Percentiles rank a stretch among this genome's conserved stretches.
Conservation (phyloP, 1,140 invertebrate genomes). For the Prorops nasuta region DNA sequence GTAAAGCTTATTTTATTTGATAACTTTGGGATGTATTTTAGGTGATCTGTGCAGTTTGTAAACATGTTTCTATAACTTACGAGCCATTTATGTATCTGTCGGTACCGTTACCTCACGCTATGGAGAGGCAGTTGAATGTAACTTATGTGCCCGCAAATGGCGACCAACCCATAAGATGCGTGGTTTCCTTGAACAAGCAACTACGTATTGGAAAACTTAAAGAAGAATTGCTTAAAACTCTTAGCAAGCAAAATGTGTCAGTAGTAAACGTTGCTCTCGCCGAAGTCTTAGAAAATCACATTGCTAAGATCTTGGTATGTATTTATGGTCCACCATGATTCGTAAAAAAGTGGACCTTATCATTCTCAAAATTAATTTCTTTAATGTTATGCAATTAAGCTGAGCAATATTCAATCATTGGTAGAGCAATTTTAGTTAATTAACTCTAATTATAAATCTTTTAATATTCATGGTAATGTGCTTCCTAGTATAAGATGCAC, state of each 20-base stretch:
- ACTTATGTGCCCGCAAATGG: slow-evolving; percentile 60
- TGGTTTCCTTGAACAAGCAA: slow-evolving; percentile 65
- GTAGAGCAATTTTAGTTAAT: too few relatives aligned
- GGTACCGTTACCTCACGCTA: slow-evolving; percentile 67
- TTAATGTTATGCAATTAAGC: background rate
- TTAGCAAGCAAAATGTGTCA: slow-evolving; percentile 42
- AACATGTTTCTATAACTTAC: slow-evolving; percentile 68
- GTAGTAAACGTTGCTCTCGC: slow-evolving; percentile 60
- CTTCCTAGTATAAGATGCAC: too few relatives aligned
- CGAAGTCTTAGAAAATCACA: slow-evolving; percentile 67
- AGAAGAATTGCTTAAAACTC: slow-evolving; percentile 56
- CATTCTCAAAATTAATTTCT: slow-evolving; percentile 1
- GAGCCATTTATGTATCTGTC: slow-evolving; percentile 77
- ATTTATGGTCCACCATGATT: too few relatives aligned
- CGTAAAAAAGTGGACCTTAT: too few relatives aligned
- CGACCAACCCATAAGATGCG: slow-evolving; percentile 55
- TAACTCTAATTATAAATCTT: too few relatives aligned
- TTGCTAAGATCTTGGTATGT: slow-evolving; percentile 64
- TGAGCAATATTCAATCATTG: too few relatives aligned
- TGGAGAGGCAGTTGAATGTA: slow-evolving; percentile 66
- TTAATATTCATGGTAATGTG: too few relatives aligned
- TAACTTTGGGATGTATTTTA: slow-evolving; percentile 36
- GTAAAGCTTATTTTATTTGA: too few relatives aligned
- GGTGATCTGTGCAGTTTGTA: slow-evolving; percentile 70
- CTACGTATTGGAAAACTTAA: slow-evolving; percentile 63